phyloP scores from a whole-genome alignment of 2,888 invertebrate species.

The Pegoplata infirma region DNA sequence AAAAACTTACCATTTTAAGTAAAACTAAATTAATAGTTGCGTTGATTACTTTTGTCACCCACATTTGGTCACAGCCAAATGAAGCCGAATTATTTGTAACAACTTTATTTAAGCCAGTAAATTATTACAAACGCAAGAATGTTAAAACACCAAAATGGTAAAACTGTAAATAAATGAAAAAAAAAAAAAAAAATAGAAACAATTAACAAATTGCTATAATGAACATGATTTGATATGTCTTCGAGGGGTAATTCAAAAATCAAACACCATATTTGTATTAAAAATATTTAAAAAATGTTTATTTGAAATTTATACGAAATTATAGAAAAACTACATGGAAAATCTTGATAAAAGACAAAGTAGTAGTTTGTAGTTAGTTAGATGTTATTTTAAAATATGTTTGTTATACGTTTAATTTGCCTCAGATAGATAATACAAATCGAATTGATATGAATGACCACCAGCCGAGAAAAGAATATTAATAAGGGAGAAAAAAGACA shows the following conservation, averaged over 20 bases:
- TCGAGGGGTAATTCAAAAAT: slow-evolving; percentile 25
- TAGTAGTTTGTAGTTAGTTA: not conserved
- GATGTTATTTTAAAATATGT: no score
- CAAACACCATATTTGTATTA: not conserved
- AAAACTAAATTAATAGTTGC: slow-evolving; percentile 4
- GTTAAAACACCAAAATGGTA: not conserved
- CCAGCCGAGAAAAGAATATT: slow-evolving; percentile 25
- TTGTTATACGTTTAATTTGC: not conserved
- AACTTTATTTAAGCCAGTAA: not conserved
- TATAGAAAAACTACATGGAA: not conserved
- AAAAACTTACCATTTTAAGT: no score
- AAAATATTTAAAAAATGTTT: slow-evolving; percentile 8
- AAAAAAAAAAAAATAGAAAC: slow-evolving; percentile 1
- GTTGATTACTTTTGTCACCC: slow-evolving; percentile 39
- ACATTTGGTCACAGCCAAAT: slow-evolving; percentile 29
- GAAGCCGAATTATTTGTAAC: not conserved
- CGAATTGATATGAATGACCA: slow-evolving; percentile 1
- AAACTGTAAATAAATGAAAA: slow-evolving; percentile 4
- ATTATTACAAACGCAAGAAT: slow-evolving; percentile 1
- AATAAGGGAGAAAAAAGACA: not conserved
- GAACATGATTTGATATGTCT: slow-evolving; percentile 5
- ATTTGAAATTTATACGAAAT: not conserved
- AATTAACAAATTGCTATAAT: slow-evolving; percentile 31
- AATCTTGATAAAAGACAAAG: slow-evolving; percentile 14
- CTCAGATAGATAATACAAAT: not conserved